Conservation (phyloP, 2,797 vertebrate genomes). For the Crenuchus spilurus region DNA sequence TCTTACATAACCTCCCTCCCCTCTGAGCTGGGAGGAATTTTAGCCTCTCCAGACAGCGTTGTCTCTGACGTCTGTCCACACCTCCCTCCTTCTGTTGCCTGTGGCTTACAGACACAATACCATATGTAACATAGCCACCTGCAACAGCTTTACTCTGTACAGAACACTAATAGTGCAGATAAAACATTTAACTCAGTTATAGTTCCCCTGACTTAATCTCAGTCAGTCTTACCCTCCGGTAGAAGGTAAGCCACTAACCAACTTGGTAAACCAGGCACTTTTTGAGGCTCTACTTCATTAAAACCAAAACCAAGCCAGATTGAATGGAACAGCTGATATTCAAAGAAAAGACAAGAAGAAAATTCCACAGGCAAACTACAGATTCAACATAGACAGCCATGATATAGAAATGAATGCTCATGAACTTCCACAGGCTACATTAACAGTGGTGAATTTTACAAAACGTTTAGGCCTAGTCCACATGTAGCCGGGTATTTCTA, state of each 20-base stretch:
- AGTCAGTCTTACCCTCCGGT: neutral
- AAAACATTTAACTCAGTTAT: neutral
- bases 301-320: neutral
- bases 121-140: neutral
- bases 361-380: neutral
- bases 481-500: too few species aligned
- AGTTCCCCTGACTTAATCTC: neutral
- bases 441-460: too few species aligned
- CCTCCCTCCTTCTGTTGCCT: conserved; percentile 7
- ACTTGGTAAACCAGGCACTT: conserved; percentile 14
- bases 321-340: neutral
- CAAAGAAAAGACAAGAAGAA: neutral
- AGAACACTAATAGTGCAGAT: neutral
- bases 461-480: too few species aligned
- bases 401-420: neutral
- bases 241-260: neutral
- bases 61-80: neutral
- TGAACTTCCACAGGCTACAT: neutral
- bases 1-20: conserved; percentile 12
- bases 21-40: neutral
- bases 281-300: neutral
- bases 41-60: neutral
- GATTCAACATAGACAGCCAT: neutral
- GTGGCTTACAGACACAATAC: neutral
- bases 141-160: neutral